Conservation (phyloP, 2,797 vertebrate species). For the Pachyuromys duprasi region DNA sequence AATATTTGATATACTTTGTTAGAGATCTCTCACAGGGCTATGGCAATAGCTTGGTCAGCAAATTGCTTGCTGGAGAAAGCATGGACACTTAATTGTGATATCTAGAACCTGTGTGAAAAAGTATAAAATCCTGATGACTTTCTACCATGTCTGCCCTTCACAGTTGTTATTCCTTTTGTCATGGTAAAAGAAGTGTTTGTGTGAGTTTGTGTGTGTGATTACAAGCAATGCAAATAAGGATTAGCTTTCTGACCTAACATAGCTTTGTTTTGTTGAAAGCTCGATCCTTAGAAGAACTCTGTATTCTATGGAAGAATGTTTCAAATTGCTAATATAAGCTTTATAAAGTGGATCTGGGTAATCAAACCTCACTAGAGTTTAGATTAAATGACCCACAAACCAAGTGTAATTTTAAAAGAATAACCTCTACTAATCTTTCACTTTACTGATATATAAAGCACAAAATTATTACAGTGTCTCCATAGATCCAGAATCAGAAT, state of each 20-base stretch:
- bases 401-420: not conserved
- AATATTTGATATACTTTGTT: not conserved
- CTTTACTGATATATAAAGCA: not conserved
- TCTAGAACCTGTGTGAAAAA: not conserved
- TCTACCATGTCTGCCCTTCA: not conserved
- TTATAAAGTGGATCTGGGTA: not conserved
- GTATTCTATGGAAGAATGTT: not conserved
- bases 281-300: not conserved
- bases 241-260: not conserved
- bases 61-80: not conserved
- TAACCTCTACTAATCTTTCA: not conserved
- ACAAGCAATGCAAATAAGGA: not conserved
- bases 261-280: not conserved
- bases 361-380: not conserved
- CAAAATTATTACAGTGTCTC: not conserved
- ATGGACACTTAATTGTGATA: not conserved
- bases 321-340: not conserved
- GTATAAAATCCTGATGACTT: not conserved
- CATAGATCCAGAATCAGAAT: not conserved
- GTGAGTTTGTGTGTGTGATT: not conserved
- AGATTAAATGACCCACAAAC: not conserved
- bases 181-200: not conserved
- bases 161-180: not conserved
- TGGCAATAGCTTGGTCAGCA: not conserved
- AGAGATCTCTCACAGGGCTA: not conserved